A percentile compares a stretch with the other conserved stretches of the same genome.
phyloP scores from a whole-genome alignment of 2,797 vertebrate species.

The Tokudaia muenninki region DNA sequence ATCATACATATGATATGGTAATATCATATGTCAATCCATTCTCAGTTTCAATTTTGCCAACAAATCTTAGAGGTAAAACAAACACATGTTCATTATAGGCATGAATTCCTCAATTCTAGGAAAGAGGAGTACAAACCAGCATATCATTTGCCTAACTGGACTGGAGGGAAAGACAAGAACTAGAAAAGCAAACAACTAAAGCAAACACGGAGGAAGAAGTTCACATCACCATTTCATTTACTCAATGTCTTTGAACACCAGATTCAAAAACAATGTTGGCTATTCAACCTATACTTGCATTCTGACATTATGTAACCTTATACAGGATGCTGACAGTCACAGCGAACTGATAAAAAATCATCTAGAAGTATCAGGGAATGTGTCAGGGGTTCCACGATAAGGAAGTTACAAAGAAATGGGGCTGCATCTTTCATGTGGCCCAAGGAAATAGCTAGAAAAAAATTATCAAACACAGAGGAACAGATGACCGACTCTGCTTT shows the following conservation, averaged over 20 bases:
- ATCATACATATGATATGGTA: no score
- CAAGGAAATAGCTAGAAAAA: neutral
- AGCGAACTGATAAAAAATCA: constrained; percentile 3
- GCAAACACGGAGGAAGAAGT: neutral
- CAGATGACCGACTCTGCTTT: neutral
- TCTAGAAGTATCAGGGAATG: neutral
- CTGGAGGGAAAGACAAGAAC: neutral
- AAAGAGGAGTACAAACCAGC: neutral
- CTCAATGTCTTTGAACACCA: neutral
- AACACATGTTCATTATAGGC: neutral
- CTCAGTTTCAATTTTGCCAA: neutral
- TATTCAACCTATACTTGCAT: neutral
- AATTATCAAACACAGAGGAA: neutral
- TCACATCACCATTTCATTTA: neutral
- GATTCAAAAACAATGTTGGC: neutral
- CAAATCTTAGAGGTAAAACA: constrained; percentile 19
- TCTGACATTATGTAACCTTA: neutral
- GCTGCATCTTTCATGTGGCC: neutral
- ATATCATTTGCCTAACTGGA: neutral
- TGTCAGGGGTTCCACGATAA: neutral
- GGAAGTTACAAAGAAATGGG: constrained; percentile 32
- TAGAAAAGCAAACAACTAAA: neutral
- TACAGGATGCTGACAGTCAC: neutral
- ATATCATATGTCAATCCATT: neutral
- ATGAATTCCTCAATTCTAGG: neutral